Evolutionary conservation across 2,888 invertebrate species (phyloP).

Genomic region (Acheta domesticus): DNA sequence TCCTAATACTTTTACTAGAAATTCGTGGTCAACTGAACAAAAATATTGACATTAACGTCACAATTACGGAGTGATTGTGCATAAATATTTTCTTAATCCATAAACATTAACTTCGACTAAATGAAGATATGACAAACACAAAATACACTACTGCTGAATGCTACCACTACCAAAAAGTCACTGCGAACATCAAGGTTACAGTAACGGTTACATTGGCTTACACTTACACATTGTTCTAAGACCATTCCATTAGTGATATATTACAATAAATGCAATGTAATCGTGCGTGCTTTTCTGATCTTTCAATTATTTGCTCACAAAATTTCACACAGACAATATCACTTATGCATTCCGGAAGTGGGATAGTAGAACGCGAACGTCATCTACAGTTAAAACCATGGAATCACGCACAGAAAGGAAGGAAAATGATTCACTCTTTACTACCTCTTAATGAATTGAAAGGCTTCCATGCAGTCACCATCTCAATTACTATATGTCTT

Average conservation of each 20-base stretch:
- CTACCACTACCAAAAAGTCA: background rate
- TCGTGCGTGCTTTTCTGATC: background rate
- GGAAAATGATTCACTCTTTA: background rate
- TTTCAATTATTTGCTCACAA: background rate
- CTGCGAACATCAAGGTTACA: background rate
- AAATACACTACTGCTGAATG: background rate
- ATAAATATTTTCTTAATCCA: too few species aligned
- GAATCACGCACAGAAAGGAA: background rate
- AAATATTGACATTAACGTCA: too few species aligned
- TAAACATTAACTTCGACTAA: too few species aligned
- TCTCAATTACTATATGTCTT: slow-evolving; percentile 18
- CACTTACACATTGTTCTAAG: background rate
- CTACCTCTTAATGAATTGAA: too few species aligned
- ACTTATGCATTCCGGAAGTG: slow-evolving; percentile 27
- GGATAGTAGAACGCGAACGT: slow-evolving; percentile 23
- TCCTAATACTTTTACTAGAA: too few species aligned
- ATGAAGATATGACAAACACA: too few species aligned
- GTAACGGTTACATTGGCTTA: background rate
- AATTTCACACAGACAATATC: background rate
- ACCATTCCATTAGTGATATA: background rate
- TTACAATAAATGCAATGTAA: too few species aligned
- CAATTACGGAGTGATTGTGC: too few species aligned
- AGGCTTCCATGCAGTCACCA: background rate
- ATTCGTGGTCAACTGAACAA: too few species aligned
- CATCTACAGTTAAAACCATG: slow-evolving; percentile 20